phyloP scores from a whole-genome alignment of 2,113 vertebrate genomes.

The Pterocles gutturalis region DNA sequence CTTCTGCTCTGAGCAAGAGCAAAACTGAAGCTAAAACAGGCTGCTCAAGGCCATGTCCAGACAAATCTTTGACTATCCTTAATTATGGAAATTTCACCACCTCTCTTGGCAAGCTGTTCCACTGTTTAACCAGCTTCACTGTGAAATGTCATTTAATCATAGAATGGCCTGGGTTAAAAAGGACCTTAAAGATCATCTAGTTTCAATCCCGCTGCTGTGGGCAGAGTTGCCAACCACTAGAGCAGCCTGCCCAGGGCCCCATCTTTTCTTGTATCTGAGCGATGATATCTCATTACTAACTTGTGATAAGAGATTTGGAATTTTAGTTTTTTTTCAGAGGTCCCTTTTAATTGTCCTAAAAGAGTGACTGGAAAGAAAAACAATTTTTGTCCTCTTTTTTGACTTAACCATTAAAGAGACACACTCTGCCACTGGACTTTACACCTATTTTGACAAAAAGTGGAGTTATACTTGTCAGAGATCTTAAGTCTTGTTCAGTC shows the following conservation, averaged over 20 bases:
- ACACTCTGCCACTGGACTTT: neutral
- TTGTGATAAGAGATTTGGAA: neutral
- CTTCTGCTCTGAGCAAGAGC: neutral
- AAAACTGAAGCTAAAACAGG: neutral
- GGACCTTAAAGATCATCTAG: too few species aligned
- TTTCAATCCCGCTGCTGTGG: too few species aligned
- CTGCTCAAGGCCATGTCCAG: neutral
- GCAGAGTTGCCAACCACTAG: too few species aligned
- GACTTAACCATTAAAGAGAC: neutral
- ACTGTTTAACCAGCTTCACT: neutral
- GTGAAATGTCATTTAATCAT: neutral
- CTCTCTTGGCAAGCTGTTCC: neutral
- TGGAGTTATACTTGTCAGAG: neutral
- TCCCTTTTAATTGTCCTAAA: neutral
- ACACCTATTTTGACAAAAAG: neutral
- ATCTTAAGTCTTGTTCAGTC: neutral
- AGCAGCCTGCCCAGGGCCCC: too few species aligned
- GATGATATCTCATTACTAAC: neutral
- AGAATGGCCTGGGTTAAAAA: too few species aligned
- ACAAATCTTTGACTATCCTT: neutral
- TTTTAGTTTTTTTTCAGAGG: neutral
- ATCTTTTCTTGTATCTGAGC: neutral
- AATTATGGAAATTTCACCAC: neutral
- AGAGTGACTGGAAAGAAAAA: neutral
- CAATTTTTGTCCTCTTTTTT: neutral